Percentiles rank a stretch among this genome's conserved stretches.
phyloP scores from a whole-genome alignment of 92 coral and sea anemone species.

The Porites divaricata region DNA sequence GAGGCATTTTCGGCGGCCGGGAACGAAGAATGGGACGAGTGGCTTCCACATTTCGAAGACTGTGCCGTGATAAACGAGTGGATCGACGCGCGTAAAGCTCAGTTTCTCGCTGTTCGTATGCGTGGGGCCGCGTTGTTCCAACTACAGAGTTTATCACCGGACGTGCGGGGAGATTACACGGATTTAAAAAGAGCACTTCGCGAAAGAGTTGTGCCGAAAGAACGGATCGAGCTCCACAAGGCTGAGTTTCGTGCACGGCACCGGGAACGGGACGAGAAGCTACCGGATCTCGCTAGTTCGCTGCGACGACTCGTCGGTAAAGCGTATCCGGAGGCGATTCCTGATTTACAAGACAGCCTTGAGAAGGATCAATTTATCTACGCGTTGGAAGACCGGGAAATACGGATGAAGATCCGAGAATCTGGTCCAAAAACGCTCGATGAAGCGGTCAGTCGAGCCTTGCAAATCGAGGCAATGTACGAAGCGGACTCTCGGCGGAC shows the following conservation, averaged over 20 bases:
- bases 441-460: background rate
- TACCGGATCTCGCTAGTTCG: too few species aligned
- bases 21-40: conserved; percentile 13
- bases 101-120: conserved; percentile 33
- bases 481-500: too few species aligned
- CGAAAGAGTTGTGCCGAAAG: conserved; percentile 18
- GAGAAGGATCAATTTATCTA: background rate
- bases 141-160: background rate
- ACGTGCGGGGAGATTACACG: conserved; percentile 16
- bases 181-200: conserved; percentile 19
- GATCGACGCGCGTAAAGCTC: conserved; percentile 11
- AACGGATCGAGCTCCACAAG: conserved; percentile 23
- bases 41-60: conserved; percentile 3
- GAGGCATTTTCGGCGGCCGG: conserved; percentile 22
- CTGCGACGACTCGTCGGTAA: background rate
- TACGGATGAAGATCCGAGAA: background rate
- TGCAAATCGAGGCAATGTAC: background rate
- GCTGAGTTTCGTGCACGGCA: conserved; percentile 19
- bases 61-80: conserved; percentile 2
- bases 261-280: background rate
- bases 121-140: conserved; percentile 29
- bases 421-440: background rate
- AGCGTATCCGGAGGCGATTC: background rate
- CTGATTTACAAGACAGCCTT: background rate
- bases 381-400: background rate